Evolutionary conservation across 2,888 invertebrate genomes (phyloP).

Genomic region (Hipparchia semele): DNA sequence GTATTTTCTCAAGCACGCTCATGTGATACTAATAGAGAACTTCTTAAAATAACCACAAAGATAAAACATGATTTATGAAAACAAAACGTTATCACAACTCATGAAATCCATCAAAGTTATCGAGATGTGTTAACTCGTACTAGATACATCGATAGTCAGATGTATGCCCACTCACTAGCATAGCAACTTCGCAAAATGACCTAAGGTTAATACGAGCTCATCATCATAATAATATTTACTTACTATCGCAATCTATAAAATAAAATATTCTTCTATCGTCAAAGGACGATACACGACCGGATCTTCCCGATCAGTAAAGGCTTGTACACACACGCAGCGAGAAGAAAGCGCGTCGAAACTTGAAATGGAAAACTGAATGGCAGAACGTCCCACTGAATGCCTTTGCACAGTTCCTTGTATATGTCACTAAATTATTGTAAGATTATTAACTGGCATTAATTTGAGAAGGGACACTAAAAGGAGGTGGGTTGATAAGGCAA

Average conservation of each 20-base stretch:
- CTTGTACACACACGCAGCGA: background rate
- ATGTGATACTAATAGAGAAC: too few species aligned
- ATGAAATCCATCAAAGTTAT: background rate
- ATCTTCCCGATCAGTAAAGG: background rate
- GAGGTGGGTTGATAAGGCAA: too few species aligned
- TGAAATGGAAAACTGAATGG: background rate
- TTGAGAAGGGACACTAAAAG: too few species aligned
- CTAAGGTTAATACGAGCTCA: background rate
- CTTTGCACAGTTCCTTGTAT: too few species aligned
- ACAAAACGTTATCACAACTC: too few species aligned
- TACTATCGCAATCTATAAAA: background rate
- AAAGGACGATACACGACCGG: background rate
- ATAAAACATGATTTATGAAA: too few species aligned
- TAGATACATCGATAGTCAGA: too few species aligned
- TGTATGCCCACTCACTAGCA: too few species aligned
- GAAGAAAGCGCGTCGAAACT: background rate
- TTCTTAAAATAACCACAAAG: too few species aligned
- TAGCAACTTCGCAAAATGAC: slow-evolving; percentile 4
- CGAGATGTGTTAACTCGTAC: background rate
- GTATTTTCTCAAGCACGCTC: too few species aligned
- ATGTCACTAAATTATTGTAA: too few species aligned
- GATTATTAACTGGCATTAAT: too few species aligned
- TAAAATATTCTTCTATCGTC: slow-evolving; percentile 13
- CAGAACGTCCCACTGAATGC: background rate
- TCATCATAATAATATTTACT: background rate